Conservation (phyloP, 2,113 vertebrate genomes). For the Mohoua ochrocephala region DNA sequence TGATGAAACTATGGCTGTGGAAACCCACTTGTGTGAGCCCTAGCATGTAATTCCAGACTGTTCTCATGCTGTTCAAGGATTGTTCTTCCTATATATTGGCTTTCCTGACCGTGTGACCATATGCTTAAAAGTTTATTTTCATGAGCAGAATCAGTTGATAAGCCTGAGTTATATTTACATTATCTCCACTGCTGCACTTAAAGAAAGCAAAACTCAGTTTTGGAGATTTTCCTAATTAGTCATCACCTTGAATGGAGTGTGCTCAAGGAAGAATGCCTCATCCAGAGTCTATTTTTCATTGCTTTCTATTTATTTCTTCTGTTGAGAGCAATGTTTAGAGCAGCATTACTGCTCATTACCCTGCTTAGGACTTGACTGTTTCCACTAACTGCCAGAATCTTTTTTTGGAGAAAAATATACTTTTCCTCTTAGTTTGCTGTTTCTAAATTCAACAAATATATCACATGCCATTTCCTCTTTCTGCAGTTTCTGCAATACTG, state of each 20-base stretch:
- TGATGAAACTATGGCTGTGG: slow-evolving; percentile 23
- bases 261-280: not conserved
- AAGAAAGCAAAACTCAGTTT: not conserved
- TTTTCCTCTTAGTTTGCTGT: not conserved
- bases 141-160: slow-evolving; percentile 43
- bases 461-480: not conserved
- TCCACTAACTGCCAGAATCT: not conserved
- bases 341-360: not conserved
- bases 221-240: not conserved
- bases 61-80: slow-evolving; percentile 54
- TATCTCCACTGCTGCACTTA: not conserved
- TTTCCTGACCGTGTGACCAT: slow-evolving; percentile 52
- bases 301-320: not conserved
- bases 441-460: slow-evolving; percentile 30
- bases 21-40: slow-evolving; percentile 59
- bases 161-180: not conserved
- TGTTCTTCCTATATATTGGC: slow-evolving; percentile 43
- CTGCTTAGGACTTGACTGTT: slow-evolving; percentile 1
- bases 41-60: slow-evolving; percentile 64
- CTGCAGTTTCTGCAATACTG: not conserved
- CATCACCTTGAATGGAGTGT: not conserved
- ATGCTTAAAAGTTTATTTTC: slow-evolving; percentile 65
- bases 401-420: not conserved
- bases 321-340: not conserved
- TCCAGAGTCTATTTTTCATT: not conserved